Evolutionary conservation across 2,113 vertebrate species (phyloP).

Genomic region (Sclerurus mexicanus): DNA sequence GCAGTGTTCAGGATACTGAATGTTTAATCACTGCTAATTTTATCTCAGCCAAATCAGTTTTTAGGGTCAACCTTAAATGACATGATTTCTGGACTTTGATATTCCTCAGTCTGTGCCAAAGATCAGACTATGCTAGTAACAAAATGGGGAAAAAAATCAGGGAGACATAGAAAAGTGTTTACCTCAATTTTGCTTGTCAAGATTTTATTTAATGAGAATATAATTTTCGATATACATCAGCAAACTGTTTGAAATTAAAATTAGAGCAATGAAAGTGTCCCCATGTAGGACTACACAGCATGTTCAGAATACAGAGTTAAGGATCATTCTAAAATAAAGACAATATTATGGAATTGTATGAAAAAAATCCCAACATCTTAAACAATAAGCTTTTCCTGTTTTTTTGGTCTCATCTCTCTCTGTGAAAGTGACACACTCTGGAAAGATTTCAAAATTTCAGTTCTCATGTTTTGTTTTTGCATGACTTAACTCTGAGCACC

Average conservation of each 20-base stretch:
- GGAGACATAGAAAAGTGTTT: not conserved
- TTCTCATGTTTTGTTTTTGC: not conserved
- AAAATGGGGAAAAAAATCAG: not conserved
- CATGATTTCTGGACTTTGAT: not conserved
- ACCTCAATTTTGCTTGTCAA: not conserved
- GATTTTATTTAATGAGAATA: not conserved
- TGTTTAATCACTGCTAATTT: not conserved
- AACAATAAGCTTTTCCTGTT: not conserved
- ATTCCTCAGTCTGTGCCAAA: not conserved
- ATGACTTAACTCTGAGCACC: not conserved
- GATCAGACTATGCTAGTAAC: not conserved
- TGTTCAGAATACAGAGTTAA: not conserved
- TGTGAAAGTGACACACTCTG: not conserved
- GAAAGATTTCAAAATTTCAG: not conserved
- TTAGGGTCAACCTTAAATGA: not conserved
- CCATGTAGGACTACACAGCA: not conserved
- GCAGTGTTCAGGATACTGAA: not conserved
- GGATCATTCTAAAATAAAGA: not conserved
- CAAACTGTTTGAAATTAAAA: not conserved
- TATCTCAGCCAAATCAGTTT: not conserved
- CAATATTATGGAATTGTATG: not conserved
- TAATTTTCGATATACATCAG: not conserved
- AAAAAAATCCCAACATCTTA: not conserved
- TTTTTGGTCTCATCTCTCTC: not conserved
- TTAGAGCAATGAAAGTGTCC: not conserved